Percentiles rank a stretch among this genome's conserved stretches.
Conservation (phyloP, 2,888 invertebrate genomes). For the Pyrrhosoma nymphula region DNA sequence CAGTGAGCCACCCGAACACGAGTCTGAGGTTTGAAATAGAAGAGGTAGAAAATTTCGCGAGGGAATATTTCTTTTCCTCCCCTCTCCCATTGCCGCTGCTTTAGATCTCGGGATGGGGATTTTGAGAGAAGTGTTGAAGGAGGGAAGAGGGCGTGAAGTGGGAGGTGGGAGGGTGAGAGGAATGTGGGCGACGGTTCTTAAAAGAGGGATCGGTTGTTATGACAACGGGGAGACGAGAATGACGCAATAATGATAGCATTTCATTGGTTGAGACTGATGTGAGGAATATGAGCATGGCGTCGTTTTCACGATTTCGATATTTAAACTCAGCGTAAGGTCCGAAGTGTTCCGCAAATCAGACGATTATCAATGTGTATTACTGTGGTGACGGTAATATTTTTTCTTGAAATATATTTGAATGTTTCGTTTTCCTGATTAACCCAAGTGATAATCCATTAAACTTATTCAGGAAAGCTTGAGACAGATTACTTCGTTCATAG, state of each 20-base stretch:
- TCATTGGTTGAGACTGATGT: not conserved
- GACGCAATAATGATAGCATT: constrained; percentile 1
- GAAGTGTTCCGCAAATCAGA: too few species aligned
- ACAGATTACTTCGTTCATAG: too few species aligned
- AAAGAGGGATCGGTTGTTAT: constrained; percentile 35
- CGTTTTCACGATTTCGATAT: not conserved
- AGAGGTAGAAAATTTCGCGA: not conserved
- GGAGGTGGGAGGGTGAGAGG: not conserved
- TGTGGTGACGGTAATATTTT: too few species aligned
- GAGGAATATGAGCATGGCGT: not conserved
- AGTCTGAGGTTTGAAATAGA: not conserved
- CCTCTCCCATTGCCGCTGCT: not conserved
- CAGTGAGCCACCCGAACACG: too few species aligned
- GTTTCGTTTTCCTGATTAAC: too few species aligned
- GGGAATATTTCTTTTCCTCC: not conserved
- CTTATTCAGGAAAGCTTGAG: too few species aligned
- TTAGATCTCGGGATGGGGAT: not conserved
- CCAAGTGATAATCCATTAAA: too few species aligned
- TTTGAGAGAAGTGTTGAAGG: not conserved
- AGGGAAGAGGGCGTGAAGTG: not conserved
- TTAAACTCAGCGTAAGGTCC: not conserved
- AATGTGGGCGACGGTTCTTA: not conserved
- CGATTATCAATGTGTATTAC: too few species aligned
- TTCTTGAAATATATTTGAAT: too few species aligned
- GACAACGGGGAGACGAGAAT: constrained; percentile 13